Base-by-base conservation (phyloP, 2,113 vertebrate genomes). In the Gallinago jamesoni region DNA sequence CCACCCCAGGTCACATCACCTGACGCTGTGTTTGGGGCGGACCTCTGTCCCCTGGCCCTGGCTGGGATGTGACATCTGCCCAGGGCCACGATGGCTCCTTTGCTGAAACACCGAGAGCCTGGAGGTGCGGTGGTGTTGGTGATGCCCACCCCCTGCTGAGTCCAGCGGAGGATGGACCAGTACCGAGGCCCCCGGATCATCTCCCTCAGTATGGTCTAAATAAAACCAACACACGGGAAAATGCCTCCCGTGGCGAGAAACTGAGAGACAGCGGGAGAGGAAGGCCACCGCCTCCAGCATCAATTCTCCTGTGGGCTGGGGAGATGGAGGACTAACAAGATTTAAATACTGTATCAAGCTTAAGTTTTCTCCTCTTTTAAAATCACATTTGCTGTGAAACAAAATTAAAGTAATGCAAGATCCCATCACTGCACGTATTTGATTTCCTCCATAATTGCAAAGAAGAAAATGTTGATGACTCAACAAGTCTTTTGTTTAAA, bases 381-480 rank as follows among this genome's bases (percentile, higher is more conserved):
- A 92, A 88, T 75, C 64, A 14, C 56, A 91, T 91, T 95, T 95
- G 45, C 76, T 55, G 6, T 64, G 84, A 92, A 93, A 77, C 55
- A 68, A 82, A 91, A 56, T 50, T 30, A 63, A 52, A 39, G 80
- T 84, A 87, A 93, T 92, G 60, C 47, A 67, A 90, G 89, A 92
- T 78, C 62, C 55, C 13, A 0, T 87, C 69, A 63, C 31, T 82
- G 89, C 70, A 63, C 70, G 9, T 91, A 95, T 85, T 91, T 87
- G 91, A 87, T 96, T 94, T 95, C 73, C 87, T 94, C 73, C 8
- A 1, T 95, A 85, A 93, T 19, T 87, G 67, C 85, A 59, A 62
- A 84, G 81, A 76, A 72, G 60, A 96, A 94, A 82, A 90, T 43
- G 41, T 35, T 94, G 86, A 87, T 94, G 93, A 94, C 84, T 97